phyloP scores from a whole-genome alignment of 2,113 vertebrate species.

The Mesocricetus auratus region DNA sequence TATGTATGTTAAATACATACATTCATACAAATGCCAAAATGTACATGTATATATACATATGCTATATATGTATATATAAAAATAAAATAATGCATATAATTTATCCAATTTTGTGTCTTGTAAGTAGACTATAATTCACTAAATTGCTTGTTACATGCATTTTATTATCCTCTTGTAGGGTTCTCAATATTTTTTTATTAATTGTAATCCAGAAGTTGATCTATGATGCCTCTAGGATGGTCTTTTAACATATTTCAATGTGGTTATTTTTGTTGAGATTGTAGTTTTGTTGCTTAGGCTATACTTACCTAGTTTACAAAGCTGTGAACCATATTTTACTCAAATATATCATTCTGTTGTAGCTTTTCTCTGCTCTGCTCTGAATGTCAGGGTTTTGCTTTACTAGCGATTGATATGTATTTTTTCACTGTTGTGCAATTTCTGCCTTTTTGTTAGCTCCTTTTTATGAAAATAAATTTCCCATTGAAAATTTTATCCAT shows the following conservation, averaged over 20 bases:
- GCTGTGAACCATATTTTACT: background rate
- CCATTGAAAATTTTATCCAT: background rate
- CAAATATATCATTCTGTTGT: background rate
- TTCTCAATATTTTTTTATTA: background rate
- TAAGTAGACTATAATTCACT: background rate
- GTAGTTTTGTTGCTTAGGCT: background rate
- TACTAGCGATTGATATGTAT: background rate
- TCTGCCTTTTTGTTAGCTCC: background rate
- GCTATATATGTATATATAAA: too few relatives aligned
- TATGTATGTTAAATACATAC: background rate
- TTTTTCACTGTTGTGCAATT: background rate
- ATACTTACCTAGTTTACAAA: background rate
- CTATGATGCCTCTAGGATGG: accelerated
- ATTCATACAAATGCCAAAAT: background rate
- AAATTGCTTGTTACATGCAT: background rate
- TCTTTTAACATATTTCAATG: background rate
- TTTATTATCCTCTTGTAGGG: background rate
- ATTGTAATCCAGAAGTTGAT: background rate
- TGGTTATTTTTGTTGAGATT: background rate
- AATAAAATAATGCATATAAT: background rate
- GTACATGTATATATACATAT: background rate
- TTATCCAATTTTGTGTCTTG: background rate
- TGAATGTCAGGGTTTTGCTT: background rate
- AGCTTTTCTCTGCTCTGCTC: background rate
- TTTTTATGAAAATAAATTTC: background rate